Evolutionary conservation across 2,113 vertebrate genomes (phyloP).

Genomic region (Plecotus auritus): DNA sequence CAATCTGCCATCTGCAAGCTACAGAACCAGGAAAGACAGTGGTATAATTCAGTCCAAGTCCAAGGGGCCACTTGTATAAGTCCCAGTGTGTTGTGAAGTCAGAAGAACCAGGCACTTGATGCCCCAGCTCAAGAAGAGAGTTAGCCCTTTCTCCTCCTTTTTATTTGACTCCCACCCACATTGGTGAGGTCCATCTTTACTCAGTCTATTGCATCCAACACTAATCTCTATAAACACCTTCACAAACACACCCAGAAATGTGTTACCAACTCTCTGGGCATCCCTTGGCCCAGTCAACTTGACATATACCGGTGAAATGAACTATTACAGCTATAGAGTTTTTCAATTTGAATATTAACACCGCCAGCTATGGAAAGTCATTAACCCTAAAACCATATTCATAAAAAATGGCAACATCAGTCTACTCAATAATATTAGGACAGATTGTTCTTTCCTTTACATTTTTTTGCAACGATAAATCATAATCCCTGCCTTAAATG

Average conservation of each 20-base stretch:
- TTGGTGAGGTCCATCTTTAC: neutral
- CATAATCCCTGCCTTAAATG: neutral
- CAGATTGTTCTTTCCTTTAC: neutral
- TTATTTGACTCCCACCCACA: neutral
- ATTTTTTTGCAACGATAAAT: neutral
- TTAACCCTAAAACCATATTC: neutral
- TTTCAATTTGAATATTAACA: constrained; percentile 16
- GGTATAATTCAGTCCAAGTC: neutral
- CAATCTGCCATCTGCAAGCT: neutral
- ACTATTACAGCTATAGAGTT: neutral
- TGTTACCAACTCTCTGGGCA: neutral
- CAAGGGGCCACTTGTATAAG: neutral
- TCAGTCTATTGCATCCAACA: neutral
- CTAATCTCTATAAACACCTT: neutral
- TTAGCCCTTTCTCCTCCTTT: neutral
- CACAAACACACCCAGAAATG: neutral
- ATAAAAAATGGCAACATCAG: neutral
- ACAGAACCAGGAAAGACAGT: neutral
- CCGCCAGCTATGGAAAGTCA: neutral
- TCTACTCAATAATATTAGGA: neutral
- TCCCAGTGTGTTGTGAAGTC: neutral
- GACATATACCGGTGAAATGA: neutral
- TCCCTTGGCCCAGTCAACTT: neutral
- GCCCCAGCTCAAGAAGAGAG: neutral
- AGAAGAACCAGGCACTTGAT: neutral